Evolutionary conservation across 2,113 vertebrate genomes (phyloP), one percentile per base, ranked within the genome.

Genomic region (Herpetotheres cachinnans): DNA sequence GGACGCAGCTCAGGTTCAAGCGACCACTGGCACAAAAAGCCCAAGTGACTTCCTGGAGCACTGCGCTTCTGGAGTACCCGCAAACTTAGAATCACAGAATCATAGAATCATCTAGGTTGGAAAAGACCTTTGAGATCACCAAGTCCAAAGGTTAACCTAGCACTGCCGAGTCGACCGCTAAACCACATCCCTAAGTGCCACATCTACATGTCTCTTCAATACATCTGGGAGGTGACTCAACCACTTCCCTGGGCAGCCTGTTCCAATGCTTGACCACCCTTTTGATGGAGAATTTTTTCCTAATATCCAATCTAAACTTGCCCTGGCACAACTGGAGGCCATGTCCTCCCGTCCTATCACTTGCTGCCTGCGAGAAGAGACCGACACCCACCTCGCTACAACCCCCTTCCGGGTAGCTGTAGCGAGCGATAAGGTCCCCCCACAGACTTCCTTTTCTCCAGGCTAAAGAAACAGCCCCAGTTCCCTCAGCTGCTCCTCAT

Each of bases 81-180:
- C 27, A 62, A 49, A 66, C n/a, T 26, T 26, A 20, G 32, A 69
- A 46, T 34, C 29, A 14, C 12, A 24, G 34, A 70, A 29, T 16
- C 24, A 30, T 16, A 10, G n/a, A 59, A 13, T 42, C 0, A 0
- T 25, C 49, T 63, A 24, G 13, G 12, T 16, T 47, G 29, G 42
- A 63, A 44, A 77, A 21, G 40, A 56, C 22, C 40, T 63, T 72
- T 18, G 42, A 49, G 36, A 18, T 44, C 26, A 25, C 18, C 9
- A 13, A n/a, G 56, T 30, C 46, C 36, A 59, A 10, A 9, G 7
- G 7, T 12, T 16, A 32, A 14, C 10, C 38, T 25, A 16, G 13
- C 38, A 36, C 20, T 55, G 13, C 26, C 59, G 81, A 47, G 30
- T 26, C 16, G 29, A 42, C 22, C 77, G 49, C 42, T 27, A n/a